phyloP scores from a whole-genome alignment of 2,113 vertebrate genomes.

The Mus pahari region DNA sequence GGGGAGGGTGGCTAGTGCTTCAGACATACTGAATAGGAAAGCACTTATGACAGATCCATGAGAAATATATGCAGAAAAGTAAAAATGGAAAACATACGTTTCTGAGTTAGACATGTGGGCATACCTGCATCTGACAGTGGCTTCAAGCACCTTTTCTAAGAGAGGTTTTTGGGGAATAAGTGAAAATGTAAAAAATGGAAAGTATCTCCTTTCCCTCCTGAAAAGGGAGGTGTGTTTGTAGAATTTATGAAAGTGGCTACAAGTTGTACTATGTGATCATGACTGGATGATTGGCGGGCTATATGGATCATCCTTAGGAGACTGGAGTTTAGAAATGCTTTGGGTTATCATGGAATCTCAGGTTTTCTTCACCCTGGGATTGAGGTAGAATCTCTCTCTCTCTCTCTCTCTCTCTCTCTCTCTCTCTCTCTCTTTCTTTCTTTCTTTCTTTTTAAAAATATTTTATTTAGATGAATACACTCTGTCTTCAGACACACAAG shows the following conservation, averaged over 20 bases:
- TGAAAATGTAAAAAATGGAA: too few relatives aligned
- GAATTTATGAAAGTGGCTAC: background rate
- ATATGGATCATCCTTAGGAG: background rate
- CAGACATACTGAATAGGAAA: background rate
- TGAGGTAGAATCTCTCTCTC: background rate
- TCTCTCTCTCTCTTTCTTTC: background rate
- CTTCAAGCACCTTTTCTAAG: background rate
- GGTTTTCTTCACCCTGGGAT: background rate
- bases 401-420: background rate
- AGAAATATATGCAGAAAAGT: background rate
- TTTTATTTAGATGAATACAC: too few relatives aligned
- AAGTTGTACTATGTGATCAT: background rate
- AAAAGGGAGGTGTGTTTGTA: background rate
- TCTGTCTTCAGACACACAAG: too few relatives aligned
- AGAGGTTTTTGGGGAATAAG: background rate
- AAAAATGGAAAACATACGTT: background rate
- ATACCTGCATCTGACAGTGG: background rate
- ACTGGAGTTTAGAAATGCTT: background rate
- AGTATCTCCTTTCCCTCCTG: background rate
- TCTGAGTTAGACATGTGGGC: background rate
- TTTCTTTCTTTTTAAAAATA: background rate
- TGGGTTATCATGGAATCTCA: background rate
- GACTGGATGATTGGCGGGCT: background rate
- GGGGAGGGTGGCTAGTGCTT: background rate
- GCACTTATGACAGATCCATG: background rate